Base-by-base conservation (phyloP, 2,888 invertebrate species). In the Protophormia terraenovae region DNA sequence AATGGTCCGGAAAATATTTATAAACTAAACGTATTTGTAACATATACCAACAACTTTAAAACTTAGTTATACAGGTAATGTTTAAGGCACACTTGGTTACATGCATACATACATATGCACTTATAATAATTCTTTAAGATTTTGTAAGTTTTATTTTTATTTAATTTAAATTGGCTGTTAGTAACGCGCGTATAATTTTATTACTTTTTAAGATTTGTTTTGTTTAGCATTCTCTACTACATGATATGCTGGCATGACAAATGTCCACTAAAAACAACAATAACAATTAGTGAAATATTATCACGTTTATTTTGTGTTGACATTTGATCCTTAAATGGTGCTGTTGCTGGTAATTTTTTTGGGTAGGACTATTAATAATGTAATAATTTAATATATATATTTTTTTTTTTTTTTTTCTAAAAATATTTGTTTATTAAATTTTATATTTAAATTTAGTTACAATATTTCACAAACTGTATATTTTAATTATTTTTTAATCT, bases 1-100 rank as follows among this genome's bases (percentile, higher is more conserved):
- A 91, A 88, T 91, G 91, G 92, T 90, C 92, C 92, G 92, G 93
- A 92, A 92, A 91, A 92, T 89, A 89, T 90, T 88, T 88, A 87
- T 89, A 47, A 78, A 60, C 35, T 89, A 89, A 71, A 53, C 47
- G 41, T 55, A 64, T 88, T 88, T 53, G 45, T 64, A 84, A 64
- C 38, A 12, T 60, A 47, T 32, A 5, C 12, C 50, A 29, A 27
- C 6, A 14, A 22, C 12, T 14, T 22, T 66, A 50, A 69, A 45
- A 69, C 29, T 35, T 16, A 67, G 47, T 6, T 35, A 8, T n/a
- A 22, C 67, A 58, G 45, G 10, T 62, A 47, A n/a, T 35, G 8
- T 22, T 27, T 7, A 58, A 29, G 45, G 64, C 77, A 69, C 77
- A 67, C 60, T 60, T 78, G 72, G 45, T 19, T 72, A 66, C 72